These are phyloP conservation scores for human (Homo sapiens) DNA, from an alignment of 2,113 vertebrate genomes.

Conservation along the genomic window GRCh38 chr3:148310501-148311000, in stretches of 20 bases:
- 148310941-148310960: neutral
- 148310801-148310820: neutral
- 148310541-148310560: neutral
- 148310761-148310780: neutral
- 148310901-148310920: neutral
- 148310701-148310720: neutral
- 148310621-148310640: neutral
- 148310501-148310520: neutral
- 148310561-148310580: constrained; percentile 5
- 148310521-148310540: neutral
- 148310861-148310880: neutral
- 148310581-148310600: neutral
- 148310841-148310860: neutral
- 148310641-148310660: neutral
- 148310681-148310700: neutral
- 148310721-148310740: neutral
- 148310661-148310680: neutral
- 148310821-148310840: neutral
- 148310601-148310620: neutral
- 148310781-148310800: neutral
- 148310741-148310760: neutral
- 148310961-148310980: neutral
- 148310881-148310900: neutral
- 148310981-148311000: neutral
- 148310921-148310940: neutral